Percentiles rank a stretch among this genome's conserved stretches.
Evolutionary conservation across 2,888 invertebrate species (phyloP).

Genomic region (Chromoteleia sp.): DNA sequence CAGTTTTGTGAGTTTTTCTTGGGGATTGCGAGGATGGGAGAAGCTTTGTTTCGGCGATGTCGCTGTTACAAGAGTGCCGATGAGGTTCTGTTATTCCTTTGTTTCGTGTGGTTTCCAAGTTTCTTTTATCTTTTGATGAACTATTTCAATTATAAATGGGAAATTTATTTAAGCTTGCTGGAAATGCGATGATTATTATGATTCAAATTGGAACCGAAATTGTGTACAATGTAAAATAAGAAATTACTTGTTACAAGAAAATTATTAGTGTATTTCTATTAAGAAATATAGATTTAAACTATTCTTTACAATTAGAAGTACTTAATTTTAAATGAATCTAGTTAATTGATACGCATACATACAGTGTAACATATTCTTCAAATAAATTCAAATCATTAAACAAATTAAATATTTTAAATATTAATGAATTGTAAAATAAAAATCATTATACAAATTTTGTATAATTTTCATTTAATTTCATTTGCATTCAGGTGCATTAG

Average conservation of each 20-base stretch:
- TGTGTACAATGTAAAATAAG: not conserved
- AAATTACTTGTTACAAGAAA: not conserved
- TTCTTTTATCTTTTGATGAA: constrained; percentile 43
- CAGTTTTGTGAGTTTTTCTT: constrained; percentile 52
- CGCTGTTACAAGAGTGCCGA: constrained; percentile 46
- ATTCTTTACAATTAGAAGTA: too few relatives aligned
- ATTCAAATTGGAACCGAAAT: not conserved
- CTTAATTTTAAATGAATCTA: too few relatives aligned
- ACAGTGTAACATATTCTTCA: too few relatives aligned
- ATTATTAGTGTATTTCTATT: too few relatives aligned
- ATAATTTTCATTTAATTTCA: too few relatives aligned
- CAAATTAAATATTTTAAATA: too few relatives aligned
- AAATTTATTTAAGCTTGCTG: constrained; percentile 23
- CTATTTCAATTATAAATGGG: constrained; percentile 30
- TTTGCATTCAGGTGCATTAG: too few relatives aligned
- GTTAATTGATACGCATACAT: too few relatives aligned
- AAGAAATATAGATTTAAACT: too few relatives aligned
- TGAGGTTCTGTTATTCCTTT: constrained; percentile 50
- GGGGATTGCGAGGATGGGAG: constrained; percentile 7
- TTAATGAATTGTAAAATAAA: too few relatives aligned
- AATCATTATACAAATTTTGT: too few relatives aligned
- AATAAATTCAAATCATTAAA: too few relatives aligned
- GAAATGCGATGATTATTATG: not conserved
- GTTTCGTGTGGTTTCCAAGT: constrained; percentile 36
- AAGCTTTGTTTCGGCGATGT: constrained; percentile 51